Evolutionary conservation across 2,888 invertebrate genomes (phyloP).

Genomic region (Epistrophe grossulariae): DNA sequence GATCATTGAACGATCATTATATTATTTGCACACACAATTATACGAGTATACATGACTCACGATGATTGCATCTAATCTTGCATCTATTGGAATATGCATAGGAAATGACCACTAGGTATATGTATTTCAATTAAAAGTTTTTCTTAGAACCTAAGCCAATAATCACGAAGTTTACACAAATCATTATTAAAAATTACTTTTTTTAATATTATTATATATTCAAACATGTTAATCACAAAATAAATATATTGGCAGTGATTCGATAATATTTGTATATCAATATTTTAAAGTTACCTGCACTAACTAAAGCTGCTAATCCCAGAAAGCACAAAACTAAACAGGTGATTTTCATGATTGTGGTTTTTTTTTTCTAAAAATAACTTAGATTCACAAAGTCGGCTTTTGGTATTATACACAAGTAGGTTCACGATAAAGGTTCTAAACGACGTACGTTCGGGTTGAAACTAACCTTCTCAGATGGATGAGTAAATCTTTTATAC

Average conservation of each 20-base stretch:
- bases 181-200: not conserved
- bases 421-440: conserved; percentile 53
- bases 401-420: conserved; percentile 16
- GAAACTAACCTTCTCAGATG: conserved; percentile 65
- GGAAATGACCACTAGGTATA: not conserved
- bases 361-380: conserved; percentile 34
- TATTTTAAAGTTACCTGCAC: conserved; percentile 58
- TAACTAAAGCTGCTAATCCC: conserved; percentile 65
- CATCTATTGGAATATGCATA: conserved; percentile 26
- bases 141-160: not conserved
- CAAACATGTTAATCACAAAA: conserved; percentile 39
- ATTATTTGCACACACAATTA: conserved; percentile 27
- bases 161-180: conserved; percentile 1
- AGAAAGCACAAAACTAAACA: conserved; percentile 57
- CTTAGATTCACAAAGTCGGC: not conserved
- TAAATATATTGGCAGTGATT: not conserved
- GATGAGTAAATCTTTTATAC: conserved; percentile 71
- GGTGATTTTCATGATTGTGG: conserved; percentile 67
- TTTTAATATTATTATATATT: not conserved
- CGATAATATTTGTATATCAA: not conserved
- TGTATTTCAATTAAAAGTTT: not conserved
- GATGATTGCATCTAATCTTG: not conserved
- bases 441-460: conserved; percentile 53
- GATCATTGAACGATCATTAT: conserved; percentile 61
- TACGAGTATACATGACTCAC: conserved; percentile 38